phyloP scores from a whole-genome alignment of 1,140 invertebrate genomes.

The Drosophila parabipectinata region DNA sequence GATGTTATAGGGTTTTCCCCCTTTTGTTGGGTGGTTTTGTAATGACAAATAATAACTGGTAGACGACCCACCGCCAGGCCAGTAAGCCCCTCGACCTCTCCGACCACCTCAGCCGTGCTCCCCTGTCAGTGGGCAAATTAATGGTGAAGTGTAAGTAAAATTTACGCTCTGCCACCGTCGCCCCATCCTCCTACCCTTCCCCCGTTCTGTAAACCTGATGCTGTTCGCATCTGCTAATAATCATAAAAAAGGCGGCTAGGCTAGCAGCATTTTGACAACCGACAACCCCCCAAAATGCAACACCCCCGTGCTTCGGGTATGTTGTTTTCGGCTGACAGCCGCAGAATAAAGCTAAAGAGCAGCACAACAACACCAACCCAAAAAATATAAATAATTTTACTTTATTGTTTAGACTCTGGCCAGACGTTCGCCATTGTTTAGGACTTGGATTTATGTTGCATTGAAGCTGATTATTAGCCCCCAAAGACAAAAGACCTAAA shows the following conservation, averaged over 20 bases:
- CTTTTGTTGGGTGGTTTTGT: constrained; percentile 57
- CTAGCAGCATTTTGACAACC: constrained; percentile 57
- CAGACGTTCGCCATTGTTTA: constrained; percentile 13
- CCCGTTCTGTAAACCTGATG: background rate
- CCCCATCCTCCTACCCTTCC: background rate
- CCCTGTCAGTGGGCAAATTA: constrained; percentile 66
- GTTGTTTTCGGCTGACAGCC: constrained; percentile 65
- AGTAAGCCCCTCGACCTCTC: background rate
- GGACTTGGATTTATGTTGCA: constrained; percentile 46
- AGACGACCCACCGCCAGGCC: constrained; percentile 12
- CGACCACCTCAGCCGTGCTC: background rate
- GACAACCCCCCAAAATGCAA: constrained; percentile 24
- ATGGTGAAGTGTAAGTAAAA: constrained; percentile 80
- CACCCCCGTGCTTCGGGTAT: constrained; percentile 29
- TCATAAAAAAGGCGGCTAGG: constrained; percentile 73
- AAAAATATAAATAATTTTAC: constrained; percentile 77
- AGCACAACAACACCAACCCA: constrained; percentile 9
- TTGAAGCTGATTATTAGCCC: constrained; percentile 40
- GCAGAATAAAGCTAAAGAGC: constrained; percentile 43
- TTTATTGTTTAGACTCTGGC: constrained; percentile 65
- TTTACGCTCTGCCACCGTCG: constrained; percentile 60
- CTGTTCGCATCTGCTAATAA: constrained; percentile 66
- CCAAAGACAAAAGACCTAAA: constrained; percentile 8
- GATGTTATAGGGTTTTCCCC: constrained; percentile 39
- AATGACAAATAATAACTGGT: constrained; percentile 80